These are phyloP conservation scores for Suricata suricatta DNA, from an alignment of 2,113 vertebrate species.

Conservation along the genomic window DNA sequence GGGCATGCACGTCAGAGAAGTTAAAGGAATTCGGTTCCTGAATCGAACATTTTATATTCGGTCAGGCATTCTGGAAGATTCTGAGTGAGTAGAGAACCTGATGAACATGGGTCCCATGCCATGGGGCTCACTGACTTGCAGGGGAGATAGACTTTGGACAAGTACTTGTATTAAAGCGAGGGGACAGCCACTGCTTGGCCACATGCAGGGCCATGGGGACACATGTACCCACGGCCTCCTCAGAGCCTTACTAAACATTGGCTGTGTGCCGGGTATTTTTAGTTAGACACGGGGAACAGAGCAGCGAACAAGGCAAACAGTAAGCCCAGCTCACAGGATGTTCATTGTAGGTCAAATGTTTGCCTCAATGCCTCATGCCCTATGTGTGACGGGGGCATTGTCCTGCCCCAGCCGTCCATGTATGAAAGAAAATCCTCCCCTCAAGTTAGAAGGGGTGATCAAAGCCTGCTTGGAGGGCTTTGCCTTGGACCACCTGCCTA, in stretches of 20 bases:
- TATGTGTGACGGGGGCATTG: rapidly evolving
- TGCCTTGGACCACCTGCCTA: rapidly evolving
- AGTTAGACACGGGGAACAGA: neutral
- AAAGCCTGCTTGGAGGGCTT: neutral
- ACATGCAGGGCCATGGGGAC: no score
- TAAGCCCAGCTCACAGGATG: neutral
- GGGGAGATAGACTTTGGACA: neutral
- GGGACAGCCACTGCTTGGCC: no score
- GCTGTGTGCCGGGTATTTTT: neutral
- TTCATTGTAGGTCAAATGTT: neutral
- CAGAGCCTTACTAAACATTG: neutral
- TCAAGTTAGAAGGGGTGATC: neutral
- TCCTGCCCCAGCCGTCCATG: no score
- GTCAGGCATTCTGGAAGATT: neutral
- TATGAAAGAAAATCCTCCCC: neutral
- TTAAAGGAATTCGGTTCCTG: neutral
- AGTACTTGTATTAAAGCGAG: neutral
- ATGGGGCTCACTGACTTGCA: neutral
- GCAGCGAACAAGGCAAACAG: neutral
- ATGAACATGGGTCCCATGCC: neutral
- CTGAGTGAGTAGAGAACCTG: neutral
- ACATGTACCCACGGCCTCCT: neutral
- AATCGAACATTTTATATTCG: neutral
- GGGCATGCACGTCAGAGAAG: neutral
- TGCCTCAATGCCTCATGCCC: neutral